Evolutionary conservation across 2,113 vertebrate species (phyloP), one percentile per base, ranked within the genome.

Genomic region (Lepus timidus): DNA sequence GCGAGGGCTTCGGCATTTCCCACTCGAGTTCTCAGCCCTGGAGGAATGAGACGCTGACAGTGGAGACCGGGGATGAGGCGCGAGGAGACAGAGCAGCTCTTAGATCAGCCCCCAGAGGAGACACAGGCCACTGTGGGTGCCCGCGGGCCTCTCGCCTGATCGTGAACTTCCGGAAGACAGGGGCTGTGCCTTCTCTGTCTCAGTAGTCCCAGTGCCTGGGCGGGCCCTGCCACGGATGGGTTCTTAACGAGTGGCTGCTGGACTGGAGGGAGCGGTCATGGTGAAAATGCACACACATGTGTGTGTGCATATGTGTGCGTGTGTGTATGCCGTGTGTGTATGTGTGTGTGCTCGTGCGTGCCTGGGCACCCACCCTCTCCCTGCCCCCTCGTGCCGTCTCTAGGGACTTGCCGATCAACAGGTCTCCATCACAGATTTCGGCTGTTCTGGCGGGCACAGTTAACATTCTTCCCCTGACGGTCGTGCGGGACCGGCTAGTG

Each of bases 91-190:
- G 13, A 29, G 23, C 4, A 9, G 20, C 36, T 90, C n/a, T 61
- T 55, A 31, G 9, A 9, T 17, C 39, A 39, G 39, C 27, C 23
- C 55, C n/a, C 55, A 88, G 62, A 29, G 49, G 31, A 20, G 36
- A 44, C 55, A 1, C 25, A 6, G n/a, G 27, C 19, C 0, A 51
- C 16, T 51, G 2, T 9, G 51, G 67, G 11, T 0, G 1, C 17
- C 4, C 13, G 9, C 1, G 6, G 75, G 51, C 27, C 9, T 13
- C 12, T 0, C 2, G 0, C 19, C 14, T 22, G 1, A 22, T 22
- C 2, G 2, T 8, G 29, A 70, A 1, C 20, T 10, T 1, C 9
- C 1, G 10, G 79, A 33, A 36, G 49, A 19, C 8, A 17, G 9
- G 16, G 22, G 22, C 58, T 12, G 58, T 14, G 33, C 55, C 33